phyloP scores from a whole-genome alignment of 2,113 vertebrate species.

The Sander lucioperca region DNA sequence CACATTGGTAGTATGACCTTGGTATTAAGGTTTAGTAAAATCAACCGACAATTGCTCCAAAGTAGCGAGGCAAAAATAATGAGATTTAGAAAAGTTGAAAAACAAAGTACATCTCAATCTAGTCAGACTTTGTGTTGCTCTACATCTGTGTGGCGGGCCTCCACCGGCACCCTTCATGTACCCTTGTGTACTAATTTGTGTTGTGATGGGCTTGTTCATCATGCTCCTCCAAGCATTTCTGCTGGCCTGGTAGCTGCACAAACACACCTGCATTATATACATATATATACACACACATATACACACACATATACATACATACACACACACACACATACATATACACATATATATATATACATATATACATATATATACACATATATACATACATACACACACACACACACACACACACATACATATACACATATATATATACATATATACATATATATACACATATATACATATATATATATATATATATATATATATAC shows the following conservation, averaged over 20 bases:
- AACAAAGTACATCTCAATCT: conserved; percentile 13
- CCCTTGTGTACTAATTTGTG: conserved; percentile 63
- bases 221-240: conserved; percentile 31
- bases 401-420: too few species aligned
- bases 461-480: too few species aligned
- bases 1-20: background rate
- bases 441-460: too few species aligned
- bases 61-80: conserved; percentile 25
- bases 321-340: too few species aligned
- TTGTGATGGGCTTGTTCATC: conserved; percentile 50
- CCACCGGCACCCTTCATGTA: conserved; percentile 45
- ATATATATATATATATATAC: too few species aligned
- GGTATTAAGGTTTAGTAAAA: conserved; percentile 17
- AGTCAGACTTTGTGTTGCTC: conserved; percentile 38
- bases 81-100: conserved; percentile 32
- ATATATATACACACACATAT: too few species aligned
- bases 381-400: too few species aligned
- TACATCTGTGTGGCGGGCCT: conserved; percentile 24
- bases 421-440: too few species aligned
- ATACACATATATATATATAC: too few species aligned
- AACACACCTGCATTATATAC: conserved; percentile 17
- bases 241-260: conserved; percentile 28
- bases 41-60: conserved; percentile 2
- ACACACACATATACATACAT: too few species aligned
- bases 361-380: too few species aligned